Evolutionary conservation across 23 tunicate species (phyloP), one percentile per base, ranked within the genome.

Genomic region (Corella eumyota): DNA sequence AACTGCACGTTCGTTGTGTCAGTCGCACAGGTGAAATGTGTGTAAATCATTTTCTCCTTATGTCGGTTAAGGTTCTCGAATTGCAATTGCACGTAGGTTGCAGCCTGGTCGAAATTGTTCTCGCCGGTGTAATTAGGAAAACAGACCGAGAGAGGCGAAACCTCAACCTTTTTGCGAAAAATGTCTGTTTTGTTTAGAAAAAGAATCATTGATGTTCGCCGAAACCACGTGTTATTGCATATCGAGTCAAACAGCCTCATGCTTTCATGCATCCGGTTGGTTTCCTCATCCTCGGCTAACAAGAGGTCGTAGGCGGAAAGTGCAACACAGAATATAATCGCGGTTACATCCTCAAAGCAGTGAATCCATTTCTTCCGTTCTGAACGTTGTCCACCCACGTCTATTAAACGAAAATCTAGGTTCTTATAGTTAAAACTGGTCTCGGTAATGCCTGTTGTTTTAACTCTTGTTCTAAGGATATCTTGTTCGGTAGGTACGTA

Each of bases 361-460:
- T 90, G 97, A 35, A 90, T 90, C 97, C 97, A 90, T 63, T 90
- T 90, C 36, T 79, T 78, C 31, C 97, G 50, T 33, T 90, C 97
- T 15, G 97, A 66, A 28, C 97, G 69, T 32, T 90, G 97, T 6
- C 97, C 97, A 5, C 87, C 97, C 30, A 90, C 97, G 50, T 90
- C 97, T 45, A 78, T 78, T 62, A 90, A 44, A 7, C 67, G 72
- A 62, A 90, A 90, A 25, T 73, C 76, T 13, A 68, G 75, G 38
- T 83, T 64, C 46, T 92, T 92, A 59, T 71, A 92, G 34, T 78
- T 55, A 49, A 93, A 93, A 37, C 32, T 67, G 19, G 95, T 93
- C 67, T 93, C 99, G 29, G 82, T 88, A 38, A 93, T 85, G 21
- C 99, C 99, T 4, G 99, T 93, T 5, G 99, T 93, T 62, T 93